Conservation (phyloP, 1,140 invertebrate genomes). For the Macrobrachium rosenbergii region DNA sequence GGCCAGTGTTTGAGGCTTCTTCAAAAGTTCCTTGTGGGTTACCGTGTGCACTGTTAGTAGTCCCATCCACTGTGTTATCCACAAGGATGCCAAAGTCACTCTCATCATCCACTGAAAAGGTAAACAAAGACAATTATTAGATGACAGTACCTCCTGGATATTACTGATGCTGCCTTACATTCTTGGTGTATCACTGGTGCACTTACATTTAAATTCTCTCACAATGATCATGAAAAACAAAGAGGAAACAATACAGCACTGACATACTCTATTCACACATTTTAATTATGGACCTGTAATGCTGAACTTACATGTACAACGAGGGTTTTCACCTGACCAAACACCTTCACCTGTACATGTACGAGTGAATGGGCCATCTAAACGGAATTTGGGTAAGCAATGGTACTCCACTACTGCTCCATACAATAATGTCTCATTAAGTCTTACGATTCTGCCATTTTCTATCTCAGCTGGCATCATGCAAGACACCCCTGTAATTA, state of each 20-base stretch:
- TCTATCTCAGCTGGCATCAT: slow-evolving; percentile 74
- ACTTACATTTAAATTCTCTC: neutral
- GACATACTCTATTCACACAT: neutral
- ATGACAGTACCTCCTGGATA: neutral
- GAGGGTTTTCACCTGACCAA: slow-evolving; percentile 87
- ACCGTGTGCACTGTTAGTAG: slow-evolving; percentile 52
- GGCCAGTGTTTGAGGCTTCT: slow-evolving; percentile 56
- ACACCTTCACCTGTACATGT: slow-evolving; percentile 85
- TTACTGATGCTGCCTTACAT: no score
- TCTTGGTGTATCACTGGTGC: no score
- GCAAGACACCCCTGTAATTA: slow-evolving; percentile 25
- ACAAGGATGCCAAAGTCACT: slow-evolving; percentile 62
- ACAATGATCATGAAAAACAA: neutral
- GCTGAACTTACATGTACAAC: slow-evolving; percentile 71
- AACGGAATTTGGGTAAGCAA: slow-evolving; percentile 86
- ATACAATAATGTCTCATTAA: slow-evolving; percentile 86
- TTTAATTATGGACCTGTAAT: neutral
- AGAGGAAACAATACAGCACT: neutral
- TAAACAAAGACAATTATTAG: neutral
- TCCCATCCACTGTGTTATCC: slow-evolving; percentile 66
- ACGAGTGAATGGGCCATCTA: slow-evolving; percentile 83
- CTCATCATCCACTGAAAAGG: slow-evolving; percentile 46
- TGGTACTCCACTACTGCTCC: slow-evolving; percentile 88
- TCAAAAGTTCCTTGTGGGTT: slow-evolving; percentile 28
- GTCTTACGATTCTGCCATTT: slow-evolving; percentile 87